Conservation (phyloP, 2,888 invertebrate species). For the Hydraecia micacea region DNA sequence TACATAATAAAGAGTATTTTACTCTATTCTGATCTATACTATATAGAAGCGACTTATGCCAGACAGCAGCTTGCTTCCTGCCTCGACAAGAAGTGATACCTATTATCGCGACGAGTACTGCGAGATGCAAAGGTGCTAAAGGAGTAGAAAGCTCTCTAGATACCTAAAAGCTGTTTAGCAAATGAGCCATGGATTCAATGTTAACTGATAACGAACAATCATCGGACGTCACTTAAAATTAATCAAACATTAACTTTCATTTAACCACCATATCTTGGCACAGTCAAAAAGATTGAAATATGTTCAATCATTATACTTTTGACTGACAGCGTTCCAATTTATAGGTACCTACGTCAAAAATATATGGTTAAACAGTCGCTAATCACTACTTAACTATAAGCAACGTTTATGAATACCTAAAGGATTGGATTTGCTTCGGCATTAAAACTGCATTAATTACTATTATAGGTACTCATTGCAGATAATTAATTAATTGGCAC, state of each 20-base stretch:
- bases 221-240: background rate
- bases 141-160: background rate
- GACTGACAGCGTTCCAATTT: too few relatives aligned
- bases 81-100: background rate
- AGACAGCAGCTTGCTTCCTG: too few relatives aligned
- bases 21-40: too few relatives aligned
- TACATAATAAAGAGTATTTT: too few relatives aligned
- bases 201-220: background rate
- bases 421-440: constrained; percentile 12
- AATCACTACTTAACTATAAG: too few relatives aligned
- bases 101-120: background rate
- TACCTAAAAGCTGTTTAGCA: background rate
- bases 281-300: too few relatives aligned
- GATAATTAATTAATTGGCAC: constrained; percentile 34
- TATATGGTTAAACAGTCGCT: too few relatives aligned
- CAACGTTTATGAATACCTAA: background rate
- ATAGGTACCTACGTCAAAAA: too few relatives aligned
- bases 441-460: constrained; percentile 28
- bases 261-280: too few relatives aligned
- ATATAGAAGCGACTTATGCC: background rate
- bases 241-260: too few relatives aligned
- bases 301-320: too few relatives aligned
- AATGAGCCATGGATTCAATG: background rate
- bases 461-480: background rate
- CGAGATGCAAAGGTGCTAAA: background rate